A percentile compares a stretch with the other conserved stretches of the same genome.
These are phyloP conservation scores for Rhizomys pruinosus DNA, from an alignment of 2,113 vertebrate species.

Conservation along the genomic window DNA sequence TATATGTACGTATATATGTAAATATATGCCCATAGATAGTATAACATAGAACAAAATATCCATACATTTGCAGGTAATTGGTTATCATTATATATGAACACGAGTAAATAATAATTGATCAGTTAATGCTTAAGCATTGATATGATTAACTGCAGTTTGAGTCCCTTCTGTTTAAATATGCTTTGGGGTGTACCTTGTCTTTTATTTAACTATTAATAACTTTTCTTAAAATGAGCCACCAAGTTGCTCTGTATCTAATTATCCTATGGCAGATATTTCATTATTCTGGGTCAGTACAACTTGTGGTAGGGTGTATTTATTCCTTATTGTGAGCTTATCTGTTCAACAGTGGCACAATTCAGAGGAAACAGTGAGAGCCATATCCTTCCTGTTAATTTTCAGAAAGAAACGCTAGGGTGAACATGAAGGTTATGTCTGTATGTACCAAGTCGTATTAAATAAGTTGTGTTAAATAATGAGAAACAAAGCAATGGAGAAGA, in stretches of 20 bases:
- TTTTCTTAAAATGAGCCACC: background rate
- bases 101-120: background rate
- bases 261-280: background rate
- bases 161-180: background rate
- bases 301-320: too few relatives aligned
- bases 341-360: background rate
- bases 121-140: background rate
- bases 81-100: background rate
- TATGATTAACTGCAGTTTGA: background rate
- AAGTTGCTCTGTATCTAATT: accelerated
- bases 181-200: background rate
- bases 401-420: background rate
- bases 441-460: background rate
- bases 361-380: background rate
- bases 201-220: background rate
- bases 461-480: background rate
- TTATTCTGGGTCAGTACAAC: background rate
- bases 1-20: background rate
- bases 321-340: background rate
- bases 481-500: background rate
- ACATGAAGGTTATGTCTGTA: background rate
- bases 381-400: slow-evolving; percentile 4
- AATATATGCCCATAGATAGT: too few relatives aligned
- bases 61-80: background rate
- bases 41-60: too few relatives aligned